A percentile compares a stretch with the other conserved stretches of the same genome.
Conservation (phyloP, 1,140 invertebrate species). For the Odontomachus brunneus region DNA sequence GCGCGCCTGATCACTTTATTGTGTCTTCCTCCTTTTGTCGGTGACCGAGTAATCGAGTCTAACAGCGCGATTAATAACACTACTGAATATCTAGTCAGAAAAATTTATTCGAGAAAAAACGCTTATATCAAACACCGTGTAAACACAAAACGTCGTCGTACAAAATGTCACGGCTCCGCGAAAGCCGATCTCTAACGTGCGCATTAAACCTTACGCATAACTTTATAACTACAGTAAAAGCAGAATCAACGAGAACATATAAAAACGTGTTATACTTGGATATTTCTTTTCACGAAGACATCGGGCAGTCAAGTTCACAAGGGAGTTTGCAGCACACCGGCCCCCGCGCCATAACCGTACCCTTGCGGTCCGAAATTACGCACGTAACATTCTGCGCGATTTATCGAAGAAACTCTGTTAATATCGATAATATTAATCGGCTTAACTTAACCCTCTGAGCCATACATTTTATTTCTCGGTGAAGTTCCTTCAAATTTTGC, state of each 20-base stretch:
- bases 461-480: too few relatives aligned
- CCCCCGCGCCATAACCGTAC: conserved; percentile 79
- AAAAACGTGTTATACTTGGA: conserved; percentile 34
- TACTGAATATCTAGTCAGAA: conserved; percentile 1
- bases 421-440: conserved; percentile 1
- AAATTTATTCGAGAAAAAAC: conserved; percentile 18
- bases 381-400: conserved; percentile 79
- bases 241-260: not conserved
- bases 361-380: conserved; percentile 82
- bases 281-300: conserved; percentile 1
- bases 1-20: not conserved
- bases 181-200: conserved; percentile 3
- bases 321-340: conserved; percentile 80
- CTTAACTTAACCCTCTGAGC: not conserved
- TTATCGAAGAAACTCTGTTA: conserved; percentile 30
- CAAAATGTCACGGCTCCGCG: not conserved
- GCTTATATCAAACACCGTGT: conserved; percentile 4
- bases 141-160: not conserved
- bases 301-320: conserved; percentile 68
- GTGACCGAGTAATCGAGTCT: conserved; percentile 17
- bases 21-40: conserved; percentile 6
- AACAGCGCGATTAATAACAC: conserved; percentile 29
- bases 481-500: too few relatives aligned
- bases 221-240: conserved; percentile 25
- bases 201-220: not conserved